Base-by-base conservation (phyloP, 2,797 vertebrate genomes). In the Enteromius unitaeniatus region DNA sequence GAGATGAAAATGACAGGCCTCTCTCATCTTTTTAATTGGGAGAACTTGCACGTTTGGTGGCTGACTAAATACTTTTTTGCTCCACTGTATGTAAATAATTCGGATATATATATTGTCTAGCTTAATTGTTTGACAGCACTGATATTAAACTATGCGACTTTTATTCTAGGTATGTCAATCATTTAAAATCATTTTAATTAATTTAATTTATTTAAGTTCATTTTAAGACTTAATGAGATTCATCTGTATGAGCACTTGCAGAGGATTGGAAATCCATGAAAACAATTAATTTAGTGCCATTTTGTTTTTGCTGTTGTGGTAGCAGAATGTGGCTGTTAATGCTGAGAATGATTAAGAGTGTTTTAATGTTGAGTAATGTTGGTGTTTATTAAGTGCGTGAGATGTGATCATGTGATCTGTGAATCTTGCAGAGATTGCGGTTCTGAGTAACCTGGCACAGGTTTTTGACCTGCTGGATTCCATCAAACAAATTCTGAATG, bases 391-490 rank as follows among this genome's bases (percentile, higher is more conserved):
- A 40, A 55, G 45, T 23, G 49, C 40, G 1, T 68, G 70, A 49
- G 26, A 13, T 42, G 40, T 31, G 47, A 64, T 80, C 31, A 40
- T 10, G 34, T 75, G 49, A 28, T 64, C 6, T 83, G 90, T 55
- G 53, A 1, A 58, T 93, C 88, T 89, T 92, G 89, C 94, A 97
- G 98, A 99, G 95, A 97, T 97, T 82, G 97, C 97, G 4, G 96
- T 98, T 90, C 93, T 99, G 88, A 99, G 97, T 92, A 98, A 98
- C 0, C 95, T 99, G 0, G 96, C 97, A 62, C 97, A 99, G 87
- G 98, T 97, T 0, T 99, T 99, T 89, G 96, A 97, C 82, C 93
- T 99, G 19, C 96, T 99, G 84, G 97, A 99, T 91, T 96, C 95
- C 0, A 96, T 99, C 87, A 99, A 99, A 92, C 97, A 93, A 91